Conservation (phyloP, 2,113 vertebrate species). For the Triplophysa rosa region DNA sequence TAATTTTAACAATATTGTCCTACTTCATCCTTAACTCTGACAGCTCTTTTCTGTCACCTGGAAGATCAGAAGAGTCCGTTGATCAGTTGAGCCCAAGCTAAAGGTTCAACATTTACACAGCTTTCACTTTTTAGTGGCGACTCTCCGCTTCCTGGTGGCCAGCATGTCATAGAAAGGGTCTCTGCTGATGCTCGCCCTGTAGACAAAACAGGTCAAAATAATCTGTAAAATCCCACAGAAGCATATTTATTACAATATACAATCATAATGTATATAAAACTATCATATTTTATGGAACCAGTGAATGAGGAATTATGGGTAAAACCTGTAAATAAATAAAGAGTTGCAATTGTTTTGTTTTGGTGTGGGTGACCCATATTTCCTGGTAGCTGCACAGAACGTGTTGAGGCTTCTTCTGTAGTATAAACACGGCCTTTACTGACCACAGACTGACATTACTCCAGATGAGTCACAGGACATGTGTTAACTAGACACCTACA, state of each 20-base stretch:
- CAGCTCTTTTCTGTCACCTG: not conserved
- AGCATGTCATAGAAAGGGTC: slow-evolving; percentile 99
- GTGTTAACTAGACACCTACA: not conserved
- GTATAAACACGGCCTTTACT: slow-evolving; percentile 28
- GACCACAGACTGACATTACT: slow-evolving; percentile 54
- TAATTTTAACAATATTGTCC: not conserved
- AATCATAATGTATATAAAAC: not conserved
- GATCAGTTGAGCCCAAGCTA: not conserved
- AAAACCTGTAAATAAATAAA: not conserved
- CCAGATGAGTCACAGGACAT: slow-evolving; percentile 54
- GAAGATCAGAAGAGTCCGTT: no score
- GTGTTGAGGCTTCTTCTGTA: slow-evolving; percentile 51
- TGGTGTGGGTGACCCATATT: slow-evolving; percentile 16
- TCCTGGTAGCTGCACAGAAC: slow-evolving; percentile 48
- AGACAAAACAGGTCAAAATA: slow-evolving; percentile 16
- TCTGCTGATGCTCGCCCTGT: slow-evolving; percentile 97
- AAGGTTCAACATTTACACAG: not conserved
- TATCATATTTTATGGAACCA: not conserved
- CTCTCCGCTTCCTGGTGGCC: slow-evolving; percentile 93
- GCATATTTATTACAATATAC: not conserved
- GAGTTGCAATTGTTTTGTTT: not conserved
- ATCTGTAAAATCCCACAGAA: not conserved
- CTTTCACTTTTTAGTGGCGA: slow-evolving; percentile 94
- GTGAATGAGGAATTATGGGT: not conserved
- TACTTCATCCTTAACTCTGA: slow-evolving; percentile 4